Percentiles rank a stretch among this genome's conserved stretches.
These are phyloP conservation scores for Scaptomyza graminum DNA, from an alignment of 1,140 invertebrate species.

Conservation along the genomic window DNA sequence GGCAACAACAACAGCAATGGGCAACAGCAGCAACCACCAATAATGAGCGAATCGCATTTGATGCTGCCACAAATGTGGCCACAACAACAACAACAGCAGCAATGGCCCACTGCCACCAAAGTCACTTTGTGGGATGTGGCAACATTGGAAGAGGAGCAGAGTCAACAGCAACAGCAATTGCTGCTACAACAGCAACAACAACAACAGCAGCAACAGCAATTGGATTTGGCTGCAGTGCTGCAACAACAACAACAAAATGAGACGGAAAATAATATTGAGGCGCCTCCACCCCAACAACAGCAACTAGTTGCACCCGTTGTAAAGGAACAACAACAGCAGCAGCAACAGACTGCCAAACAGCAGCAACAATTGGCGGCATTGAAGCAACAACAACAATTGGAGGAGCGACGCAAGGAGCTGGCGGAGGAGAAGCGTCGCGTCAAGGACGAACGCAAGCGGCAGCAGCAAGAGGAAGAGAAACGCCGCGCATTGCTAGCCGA, in stretches of 20 bases:
- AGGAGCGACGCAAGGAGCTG: slow-evolving; percentile 61
- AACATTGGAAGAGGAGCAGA: slow-evolving; percentile 70
- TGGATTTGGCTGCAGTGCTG: slow-evolving; percentile 8
- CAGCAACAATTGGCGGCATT: slow-evolving; percentile 18
- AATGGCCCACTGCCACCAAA: slow-evolving; percentile 45
- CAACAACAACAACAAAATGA: slow-evolving; percentile 38
- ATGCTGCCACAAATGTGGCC: slow-evolving; percentile 84
- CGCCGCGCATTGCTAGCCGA: slow-evolving; percentile 72
- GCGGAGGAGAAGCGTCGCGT: slow-evolving; percentile 58
- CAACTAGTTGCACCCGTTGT: no score
- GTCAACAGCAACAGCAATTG: slow-evolving; percentile 85
- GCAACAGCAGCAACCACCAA: slow-evolving; percentile 39
- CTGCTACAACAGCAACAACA: slow-evolving; percentile 84
- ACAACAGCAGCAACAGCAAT: slow-evolving; percentile 71
- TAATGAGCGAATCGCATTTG: slow-evolving; percentile 55
- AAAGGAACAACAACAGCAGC: slow-evolving; percentile 2
- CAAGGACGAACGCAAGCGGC: slow-evolving; percentile 84
- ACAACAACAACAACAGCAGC: slow-evolving; percentile 27
- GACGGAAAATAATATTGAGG: slow-evolving; percentile 42
- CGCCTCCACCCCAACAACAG: neutral
- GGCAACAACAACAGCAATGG: slow-evolving; percentile 18
- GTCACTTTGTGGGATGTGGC: slow-evolving; percentile 64
- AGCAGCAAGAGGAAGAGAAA: slow-evolving; percentile 85
- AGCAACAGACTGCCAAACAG: neutral
- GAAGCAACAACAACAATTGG: slow-evolving; percentile 42